phyloP scores from a whole-genome alignment of 1,140 invertebrate species.

The Neodiprion pinetum region DNA sequence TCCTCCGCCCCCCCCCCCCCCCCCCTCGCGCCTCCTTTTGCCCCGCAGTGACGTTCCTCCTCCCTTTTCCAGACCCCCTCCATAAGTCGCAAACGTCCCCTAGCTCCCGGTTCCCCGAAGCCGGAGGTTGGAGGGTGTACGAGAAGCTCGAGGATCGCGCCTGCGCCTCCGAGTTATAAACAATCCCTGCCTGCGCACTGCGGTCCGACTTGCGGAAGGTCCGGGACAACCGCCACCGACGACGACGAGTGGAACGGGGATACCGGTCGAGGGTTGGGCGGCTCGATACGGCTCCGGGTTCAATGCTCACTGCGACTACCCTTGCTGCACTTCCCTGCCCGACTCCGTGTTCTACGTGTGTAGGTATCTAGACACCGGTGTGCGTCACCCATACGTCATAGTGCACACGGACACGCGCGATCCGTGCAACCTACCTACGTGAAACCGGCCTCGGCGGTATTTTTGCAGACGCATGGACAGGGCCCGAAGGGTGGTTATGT shows the following conservation, averaged over 20 bases:
- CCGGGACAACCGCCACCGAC: conserved; percentile 37
- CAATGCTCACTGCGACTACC: conserved; percentile 47
- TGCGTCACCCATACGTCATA: too few relatives aligned
- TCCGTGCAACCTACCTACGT: background rate
- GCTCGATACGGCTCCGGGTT: conserved; percentile 54
- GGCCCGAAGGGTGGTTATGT: background rate
- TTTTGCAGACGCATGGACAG: background rate
- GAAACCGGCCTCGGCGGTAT: background rate
- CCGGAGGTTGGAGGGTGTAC: background rate
- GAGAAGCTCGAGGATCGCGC: background rate
- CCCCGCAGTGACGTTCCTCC: background rate
- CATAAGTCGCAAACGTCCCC: background rate
- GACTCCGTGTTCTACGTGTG: too few relatives aligned
- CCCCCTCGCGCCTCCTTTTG: conserved; percentile 20
- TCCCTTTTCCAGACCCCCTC: conserved; percentile 17
- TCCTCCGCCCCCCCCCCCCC: conserved; percentile 22
- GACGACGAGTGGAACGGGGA: conserved; percentile 20
- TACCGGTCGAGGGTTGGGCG: conserved; percentile 34
- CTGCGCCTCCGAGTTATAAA: conserved; percentile 47
- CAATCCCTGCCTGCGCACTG: conserved; percentile 57
- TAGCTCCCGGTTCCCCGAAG: background rate
- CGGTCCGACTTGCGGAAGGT: conserved; percentile 55
- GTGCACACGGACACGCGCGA: background rate
- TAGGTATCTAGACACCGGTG: too few relatives aligned
- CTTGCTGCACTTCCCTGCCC: conserved; percentile 20